Evolutionary conservation across 2,888 invertebrate species (phyloP), one percentile per base, ranked within the genome.

Genomic region (Dexiosoma caninum): DNA sequence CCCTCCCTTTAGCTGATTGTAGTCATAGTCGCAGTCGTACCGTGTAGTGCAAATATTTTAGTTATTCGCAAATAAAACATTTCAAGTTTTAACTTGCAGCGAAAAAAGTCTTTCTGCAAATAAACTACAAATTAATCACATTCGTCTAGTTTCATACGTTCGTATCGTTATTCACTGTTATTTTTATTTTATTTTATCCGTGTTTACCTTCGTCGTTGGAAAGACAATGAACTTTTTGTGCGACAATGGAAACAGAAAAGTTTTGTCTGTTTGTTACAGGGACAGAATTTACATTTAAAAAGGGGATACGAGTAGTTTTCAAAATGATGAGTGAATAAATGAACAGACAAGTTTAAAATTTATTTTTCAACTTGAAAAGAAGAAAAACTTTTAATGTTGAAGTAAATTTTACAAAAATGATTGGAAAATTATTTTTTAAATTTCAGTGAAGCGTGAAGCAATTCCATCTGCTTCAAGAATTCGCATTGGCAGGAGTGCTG

Each of bases 211-310:
- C 8, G 44, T 57, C 40, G 64, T 79, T 62, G 49, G 12, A 67
- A 75, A 79, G 69, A 75, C 79, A 79, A 79, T 79, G 75, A 79
- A 79, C 75, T 67, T 72, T 77, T 71, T 70, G 42, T 59, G 5
- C 7, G 19, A 66, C 30, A 62, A 9, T 42, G 27, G 23, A 66
- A 66, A 67, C 6, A 32, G 32, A 57, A 23, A 35, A 23, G 9
- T 14, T 5, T 21, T 19, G 12, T 14, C 30, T 57, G 30, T 59
- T 12, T 12, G 16, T 19, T 51, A 5, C 10, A 62, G 44, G 35
- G 30, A 14, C 16, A 70, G 27, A 70, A 57, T 46, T 62, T 14
- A 14, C 32, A 32, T 6, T 27, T 35, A 23, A 12, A 44, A 53
- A 32, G 9, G 44, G 6, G 23, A 46, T 59, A n/a, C n/a, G n/a